Base-by-base conservation (phyloP, 2,888 invertebrate species). In the Urechis unicinctus region DNA sequence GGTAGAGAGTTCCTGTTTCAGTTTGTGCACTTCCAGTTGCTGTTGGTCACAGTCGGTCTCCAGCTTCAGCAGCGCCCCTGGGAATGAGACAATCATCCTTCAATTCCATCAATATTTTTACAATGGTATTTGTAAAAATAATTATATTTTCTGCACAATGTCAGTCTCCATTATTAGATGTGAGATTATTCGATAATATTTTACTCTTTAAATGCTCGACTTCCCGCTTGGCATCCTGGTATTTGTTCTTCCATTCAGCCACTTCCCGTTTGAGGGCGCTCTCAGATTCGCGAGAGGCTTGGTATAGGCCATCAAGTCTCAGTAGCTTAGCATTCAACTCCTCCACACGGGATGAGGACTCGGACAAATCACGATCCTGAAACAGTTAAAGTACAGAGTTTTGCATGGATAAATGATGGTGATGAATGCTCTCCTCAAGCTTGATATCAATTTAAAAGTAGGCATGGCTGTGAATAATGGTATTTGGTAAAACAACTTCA, bases 211-310 rank as follows among this genome's bases (percentile, higher is more conserved):
- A 46, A 46, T 61, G 54, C 25, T 71, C 68, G 3, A 64, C 45
- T 45, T 68, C 68, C 22, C 63, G 48, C 44, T 61, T 58, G 1
- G 56, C 31, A 6, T 66, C 57, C 6, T 60, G 52, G 57, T 66
- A 67, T 50, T 67, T 69, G 46, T 69, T 60, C 53, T 69, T 71
- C 71, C 73, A 73, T 13, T 66, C 62, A 6, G 61, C 60, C 13
- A 60, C 62, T 43, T 64, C 62, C 46, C 62, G 61, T 36, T 68
- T 50, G 2, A 66, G 63, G 9, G 70, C 69, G 1, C 56, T 55
- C 53, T 68, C 68, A 22, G 58, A 54, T 28, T 61, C 59, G 56
- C 65, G 66, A 55, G 61, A 60, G 45, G 70, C 67, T 31, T 66
- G 64, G 52, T 57, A 61, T 29, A 65, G 62, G 4, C 51, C 44